Evolutionary conservation across 2,797 vertebrate genomes (phyloP), one percentile per base, ranked within the genome.

Genomic region (Etheostoma perlongum): DNA sequence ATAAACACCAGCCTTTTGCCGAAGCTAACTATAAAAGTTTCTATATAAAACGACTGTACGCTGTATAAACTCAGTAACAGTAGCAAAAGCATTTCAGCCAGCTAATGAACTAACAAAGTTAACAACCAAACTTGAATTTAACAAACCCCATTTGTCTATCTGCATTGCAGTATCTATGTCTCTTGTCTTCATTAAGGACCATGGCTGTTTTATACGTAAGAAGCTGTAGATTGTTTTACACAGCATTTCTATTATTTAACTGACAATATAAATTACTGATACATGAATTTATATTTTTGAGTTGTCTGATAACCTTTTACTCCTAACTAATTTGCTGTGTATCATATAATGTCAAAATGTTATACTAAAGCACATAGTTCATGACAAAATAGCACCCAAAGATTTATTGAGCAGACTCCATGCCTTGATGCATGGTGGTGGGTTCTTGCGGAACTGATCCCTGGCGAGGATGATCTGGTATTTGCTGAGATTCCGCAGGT

Each of bases 371-470:
- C 23, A 48, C 11, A 61, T 12, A 46, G 21, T 42, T 44, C 40
- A n/a, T 57, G 6, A 46, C 25, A 69, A 13, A 52, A 30, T 4
- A 36, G 9, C 3, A 25, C 9, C 3, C n/a, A 44, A 25, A 13
- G 1, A 62, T 64, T 9, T 1, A 13, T 11, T 15, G 19, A 48
- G 40, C 21, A 16, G 19, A 46, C 53, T 67, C 4, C 63, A 1
- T 84, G 51, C 97, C 94, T 74, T 74, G 61, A 96, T 69, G 63
- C 94, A 82, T 12, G 96, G 70, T 4, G 96, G 93, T 0, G 97
- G 97, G 79, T 99, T 99, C 88, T 96, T 97, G 73, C 97, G 95
- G 68, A 97, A 98, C 61, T 99, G 97, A 57, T 99, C 97, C 84
- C 98, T 96, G 65, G 96, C 95, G 16, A 99, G 92, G 81, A 99